A percentile compares a stretch with the other conserved stretches of the same genome.
These are phyloP conservation scores for Drosophila infuscata DNA, from an alignment of 2,888 invertebrate species.

Conservation along the genomic window DNA sequence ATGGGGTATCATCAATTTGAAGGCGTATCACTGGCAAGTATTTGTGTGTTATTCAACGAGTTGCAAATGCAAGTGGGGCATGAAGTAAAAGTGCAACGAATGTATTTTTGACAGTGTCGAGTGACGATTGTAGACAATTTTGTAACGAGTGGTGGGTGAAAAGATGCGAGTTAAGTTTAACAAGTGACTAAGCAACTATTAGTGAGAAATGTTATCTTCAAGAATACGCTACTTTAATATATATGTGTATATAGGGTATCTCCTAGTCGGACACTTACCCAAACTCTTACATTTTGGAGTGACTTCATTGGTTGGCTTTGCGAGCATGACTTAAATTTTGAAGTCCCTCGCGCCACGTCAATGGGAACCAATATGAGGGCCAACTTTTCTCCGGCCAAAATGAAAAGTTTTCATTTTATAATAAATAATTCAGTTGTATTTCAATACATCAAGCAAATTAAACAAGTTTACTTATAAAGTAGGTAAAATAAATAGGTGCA, in stretches of 20 bases:
- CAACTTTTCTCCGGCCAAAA: background rate
- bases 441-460: conserved; percentile 48
- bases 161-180: background rate
- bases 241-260: conserved; percentile 6
- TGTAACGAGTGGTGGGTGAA: background rate
- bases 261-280: background rate
- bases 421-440: conserved; percentile 65
- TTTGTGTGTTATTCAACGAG: background rate
- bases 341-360: background rate
- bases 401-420: conserved; percentile 44
- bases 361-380: background rate
- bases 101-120: background rate
- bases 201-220: background rate
- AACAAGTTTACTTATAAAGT: conserved; percentile 61
- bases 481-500: conserved; percentile 59
- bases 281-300: background rate
- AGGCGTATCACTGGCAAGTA: background rate
- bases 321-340: conserved; percentile 15
- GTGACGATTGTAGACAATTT: background rate
- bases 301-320: background rate
- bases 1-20: background rate
- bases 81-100: background rate
- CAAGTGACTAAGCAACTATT: background rate
- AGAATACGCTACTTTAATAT: background rate
- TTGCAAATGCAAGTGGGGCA: background rate